A percentile compares a stretch with the other conserved stretches of the same genome.
These are phyloP conservation scores for Cyphomyrus plagiostoma DNA, from an alignment of 2,113 vertebrate genomes.

Conservation along the genomic window DNA sequence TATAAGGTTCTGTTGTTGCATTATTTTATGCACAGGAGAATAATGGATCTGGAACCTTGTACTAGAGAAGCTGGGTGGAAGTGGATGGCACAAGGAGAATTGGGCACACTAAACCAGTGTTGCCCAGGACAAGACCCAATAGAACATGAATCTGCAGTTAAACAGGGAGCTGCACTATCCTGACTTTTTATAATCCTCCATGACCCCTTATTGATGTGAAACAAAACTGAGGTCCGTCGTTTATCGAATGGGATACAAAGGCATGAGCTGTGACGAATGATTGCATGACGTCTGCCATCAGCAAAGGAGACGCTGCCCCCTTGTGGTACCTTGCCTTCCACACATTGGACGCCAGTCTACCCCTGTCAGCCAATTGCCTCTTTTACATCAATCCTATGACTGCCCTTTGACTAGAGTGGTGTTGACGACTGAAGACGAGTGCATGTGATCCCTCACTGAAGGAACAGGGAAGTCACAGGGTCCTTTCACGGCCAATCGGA, in stretches of 20 bases:
- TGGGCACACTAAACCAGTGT: neutral
- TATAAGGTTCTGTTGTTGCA: neutral
- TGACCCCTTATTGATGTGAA: neutral
- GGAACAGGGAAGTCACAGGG: constrained; percentile 14
- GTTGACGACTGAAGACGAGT: neutral
- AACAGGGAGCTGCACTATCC: neutral
- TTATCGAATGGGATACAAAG: neutral
- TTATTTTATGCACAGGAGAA: neutral
- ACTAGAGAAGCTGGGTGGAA: neutral
- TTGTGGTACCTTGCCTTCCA: too few relatives aligned
- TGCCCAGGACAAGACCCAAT: neutral
- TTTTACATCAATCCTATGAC: neutral
- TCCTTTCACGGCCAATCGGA: neutral
- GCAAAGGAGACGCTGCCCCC: neutral
- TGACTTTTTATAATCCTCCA: neutral
- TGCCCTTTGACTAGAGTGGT: neutral
- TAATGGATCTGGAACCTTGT: neutral
- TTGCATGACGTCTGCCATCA: neutral
- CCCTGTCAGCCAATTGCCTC: neutral
- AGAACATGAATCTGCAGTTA: neutral
- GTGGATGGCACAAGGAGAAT: neutral
- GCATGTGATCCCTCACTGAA: neutral
- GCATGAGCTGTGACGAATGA: neutral
- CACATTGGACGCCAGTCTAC: neutral
- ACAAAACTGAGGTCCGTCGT: neutral